These are phyloP conservation scores for Willisornis vidua DNA, from an alignment of 2,113 vertebrate species.

Conservation along the genomic window DNA sequence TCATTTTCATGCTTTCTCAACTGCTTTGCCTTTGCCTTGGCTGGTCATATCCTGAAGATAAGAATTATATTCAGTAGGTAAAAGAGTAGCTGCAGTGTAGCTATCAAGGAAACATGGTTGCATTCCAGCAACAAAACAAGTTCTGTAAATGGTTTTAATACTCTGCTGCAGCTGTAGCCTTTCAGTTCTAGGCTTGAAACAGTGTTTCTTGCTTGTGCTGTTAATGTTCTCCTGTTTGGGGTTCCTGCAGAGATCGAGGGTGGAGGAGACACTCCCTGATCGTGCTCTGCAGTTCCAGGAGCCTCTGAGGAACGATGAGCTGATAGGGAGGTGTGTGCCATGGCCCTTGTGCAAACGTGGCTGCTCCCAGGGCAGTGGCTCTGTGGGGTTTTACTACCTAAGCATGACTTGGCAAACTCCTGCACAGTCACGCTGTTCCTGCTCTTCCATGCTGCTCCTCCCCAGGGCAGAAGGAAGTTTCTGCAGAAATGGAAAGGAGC, in stretches of 20 bases:
- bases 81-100: not conserved
- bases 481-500: not conserved
- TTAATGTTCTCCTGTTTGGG: not conserved
- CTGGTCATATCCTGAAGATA: not conserved
- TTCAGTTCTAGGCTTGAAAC: not conserved
- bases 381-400: not conserved
- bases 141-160: not conserved
- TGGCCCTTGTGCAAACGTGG: not conserved
- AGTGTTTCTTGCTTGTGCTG: not conserved
- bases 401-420: conserved; percentile 23
- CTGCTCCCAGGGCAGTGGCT: not conserved
- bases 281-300: not conserved
- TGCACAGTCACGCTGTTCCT: conserved; percentile 6
- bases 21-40: not conserved
- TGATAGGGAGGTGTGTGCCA: not conserved
- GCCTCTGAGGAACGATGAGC: not conserved
- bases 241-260: not conserved
- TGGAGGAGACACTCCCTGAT: not conserved
- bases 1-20: not conserved
- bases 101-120: not conserved
- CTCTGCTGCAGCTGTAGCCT: not conserved
- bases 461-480: not conserved
- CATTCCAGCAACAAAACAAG: not conserved
- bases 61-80: not conserved
- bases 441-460: not conserved